Base-by-base conservation (phyloP, 2,888 invertebrate genomes). In the Augiades crinisus region DNA sequence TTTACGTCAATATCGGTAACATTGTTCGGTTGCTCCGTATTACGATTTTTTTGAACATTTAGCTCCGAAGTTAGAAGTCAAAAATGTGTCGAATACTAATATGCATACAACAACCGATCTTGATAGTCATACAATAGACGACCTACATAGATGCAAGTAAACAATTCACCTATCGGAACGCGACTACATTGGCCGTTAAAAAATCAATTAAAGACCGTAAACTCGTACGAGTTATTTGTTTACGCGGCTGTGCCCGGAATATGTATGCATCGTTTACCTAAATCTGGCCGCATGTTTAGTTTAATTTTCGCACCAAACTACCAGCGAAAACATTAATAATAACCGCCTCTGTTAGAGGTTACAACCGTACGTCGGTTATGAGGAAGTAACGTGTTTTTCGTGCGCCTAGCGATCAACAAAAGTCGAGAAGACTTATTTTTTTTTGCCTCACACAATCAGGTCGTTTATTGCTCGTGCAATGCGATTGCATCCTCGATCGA, bases 241-340 rank as follows among this genome's bases (percentile, higher is more conserved):
- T 58, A 57, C 54, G 37, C 44, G 44, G 33, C 27, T 40, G 34
- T 37, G 50, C 54, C 59, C 58, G 58, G 59, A 54, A 47, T 54
- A 37, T 53, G 36, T 51, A 46, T 54, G 53, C 53, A 58, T 56
- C 51, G 49, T 57, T 59, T 54, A 46, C 58, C 45, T 61, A 57
- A 61, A 62, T 62, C 58, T 57, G 60, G 56, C 54, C 49, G 50
- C 38, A 43, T 49, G 55, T 45, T 60, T 55, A 53, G 45, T 51
- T 62, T 59, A n/a, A 56, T 62, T 61, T 63, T 63, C 50, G 56
- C 55, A 61, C 38, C 52, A 56, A 57, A 59, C 51, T 58, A 44
- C 54, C 34, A 54, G 49, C 53, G 54, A 50, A 54, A 59, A 53
- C 58, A 59, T 55, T 54, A 46, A 50, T 44, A 58, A 54, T 51